Percentiles rank a stretch among this genome's conserved stretches.
Evolutionary conservation across 2,888 invertebrate species (phyloP).

Genomic region (Apodemia duryi): DNA sequence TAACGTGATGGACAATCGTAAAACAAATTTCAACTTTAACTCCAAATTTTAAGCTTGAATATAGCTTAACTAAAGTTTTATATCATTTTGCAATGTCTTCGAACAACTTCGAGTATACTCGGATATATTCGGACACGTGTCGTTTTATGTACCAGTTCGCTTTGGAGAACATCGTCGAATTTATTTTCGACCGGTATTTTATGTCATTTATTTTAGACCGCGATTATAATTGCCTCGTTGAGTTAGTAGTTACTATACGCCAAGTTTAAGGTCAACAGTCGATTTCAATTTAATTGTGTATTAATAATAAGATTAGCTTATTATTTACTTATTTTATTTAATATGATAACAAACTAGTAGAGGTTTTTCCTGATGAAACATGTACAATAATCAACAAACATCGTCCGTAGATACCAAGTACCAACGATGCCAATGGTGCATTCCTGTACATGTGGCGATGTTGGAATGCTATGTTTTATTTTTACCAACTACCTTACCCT

Average conservation of each 20-base stretch:
- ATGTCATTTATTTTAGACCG: conserved; percentile 36
- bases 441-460: too few relatives aligned
- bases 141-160: conserved; percentile 28
- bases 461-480: too few relatives aligned
- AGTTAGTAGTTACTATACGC: conserved; percentile 34
- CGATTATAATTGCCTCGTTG: neutral
- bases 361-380: too few relatives aligned
- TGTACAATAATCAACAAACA: too few relatives aligned
- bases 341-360: too few relatives aligned
- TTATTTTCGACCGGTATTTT: conserved; percentile 21
- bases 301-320: neutral
- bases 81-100: conserved; percentile 47
- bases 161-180: conserved; percentile 15
- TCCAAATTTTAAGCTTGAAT: neutral
- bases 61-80: conserved; percentile 25
- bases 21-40: conserved; percentile 33
- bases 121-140: conserved; percentile 56
- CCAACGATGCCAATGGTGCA: too few relatives aligned
- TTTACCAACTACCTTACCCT: too few relatives aligned
- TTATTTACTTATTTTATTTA: too few relatives aligned
- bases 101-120: conserved; percentile 46
- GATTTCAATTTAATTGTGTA: neutral
- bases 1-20: neutral
- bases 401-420: too few relatives aligned
- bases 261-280: conserved; percentile 38